Evolutionary conservation across 2,113 vertebrate genomes (phyloP).

Genomic region (Otus sunia): DNA sequence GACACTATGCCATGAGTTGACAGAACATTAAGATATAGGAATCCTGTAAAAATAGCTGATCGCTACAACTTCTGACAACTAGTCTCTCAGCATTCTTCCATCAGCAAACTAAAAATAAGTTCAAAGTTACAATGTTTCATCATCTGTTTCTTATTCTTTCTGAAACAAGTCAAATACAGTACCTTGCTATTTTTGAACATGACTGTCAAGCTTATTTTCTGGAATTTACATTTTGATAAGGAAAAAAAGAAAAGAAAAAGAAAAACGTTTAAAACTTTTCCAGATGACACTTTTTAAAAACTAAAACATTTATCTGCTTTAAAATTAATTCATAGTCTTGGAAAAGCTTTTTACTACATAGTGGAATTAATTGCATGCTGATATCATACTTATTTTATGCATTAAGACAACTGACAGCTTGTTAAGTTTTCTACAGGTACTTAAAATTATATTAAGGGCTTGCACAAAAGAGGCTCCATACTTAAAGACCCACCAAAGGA

Average conservation of each 20-base stretch:
- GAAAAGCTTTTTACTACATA: background rate
- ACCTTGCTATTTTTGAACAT: conserved; percentile 44
- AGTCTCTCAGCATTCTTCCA: background rate
- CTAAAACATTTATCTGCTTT: background rate
- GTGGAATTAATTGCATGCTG: background rate
- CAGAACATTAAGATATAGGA: background rate
- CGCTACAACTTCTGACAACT: background rate
- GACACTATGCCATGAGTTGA: background rate
- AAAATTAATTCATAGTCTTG: background rate
- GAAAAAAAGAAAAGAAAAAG: background rate
- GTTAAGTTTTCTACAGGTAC: background rate
- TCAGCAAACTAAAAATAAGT: conserved; percentile 40
- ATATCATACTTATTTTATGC: background rate
- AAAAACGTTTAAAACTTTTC: background rate
- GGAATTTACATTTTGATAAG: background rate
- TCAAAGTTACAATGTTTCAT: conserved; percentile 21
- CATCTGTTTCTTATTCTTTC: conserved; percentile 30
- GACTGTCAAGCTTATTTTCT: conserved; percentile 27
- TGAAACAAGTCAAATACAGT: conserved; percentile 43
- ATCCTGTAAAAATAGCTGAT: conserved; percentile 29
- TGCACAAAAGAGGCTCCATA: background rate
- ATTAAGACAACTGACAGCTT: conserved; percentile 1
- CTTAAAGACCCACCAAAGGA: background rate
- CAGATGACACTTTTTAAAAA: background rate
- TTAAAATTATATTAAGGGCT: background rate